A percentile compares a stretch with the other conserved stretches of the same genome.
Evolutionary conservation across 2,797 vertebrate species (phyloP).

Genomic region (Rhyacichthys aspro): DNA sequence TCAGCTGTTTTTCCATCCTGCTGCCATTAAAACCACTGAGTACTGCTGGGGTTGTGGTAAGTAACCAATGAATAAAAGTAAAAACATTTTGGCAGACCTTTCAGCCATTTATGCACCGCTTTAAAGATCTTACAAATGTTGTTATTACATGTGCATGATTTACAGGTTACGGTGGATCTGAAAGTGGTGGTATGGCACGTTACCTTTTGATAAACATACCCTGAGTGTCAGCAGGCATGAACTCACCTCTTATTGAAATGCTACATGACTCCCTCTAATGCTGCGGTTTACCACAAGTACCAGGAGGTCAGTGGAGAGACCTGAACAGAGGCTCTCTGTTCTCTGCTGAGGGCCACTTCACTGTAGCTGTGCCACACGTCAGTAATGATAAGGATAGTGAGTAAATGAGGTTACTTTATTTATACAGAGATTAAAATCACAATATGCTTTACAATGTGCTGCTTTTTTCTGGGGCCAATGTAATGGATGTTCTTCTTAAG

Average conservation of each 20-base stretch:
- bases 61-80: constrained; percentile 3
- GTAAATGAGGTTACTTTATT: neutral
- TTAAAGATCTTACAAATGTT: constrained; percentile 3
- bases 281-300: constrained; percentile 35
- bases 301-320: constrained; percentile 17
- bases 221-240: constrained; percentile 21
- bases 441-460: no score
- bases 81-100: neutral
- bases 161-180: constrained; percentile 30
- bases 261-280: constrained; percentile 43
- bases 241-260: constrained; percentile 27
- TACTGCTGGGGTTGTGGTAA: neutral
- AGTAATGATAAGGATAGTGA: neutral
- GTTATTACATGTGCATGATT: constrained; percentile 18
- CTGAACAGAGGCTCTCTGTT: constrained; percentile 49
- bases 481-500: no score
- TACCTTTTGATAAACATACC: constrained; percentile 58
- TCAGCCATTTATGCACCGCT: neutral
- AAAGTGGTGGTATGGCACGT: constrained; percentile 38
- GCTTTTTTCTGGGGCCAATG: no score
- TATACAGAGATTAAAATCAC: neutral
- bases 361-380: neutral
- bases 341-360: constrained; percentile 12
- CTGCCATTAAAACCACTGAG: neutral
- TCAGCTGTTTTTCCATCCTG: neutral